phyloP scores from a whole-genome alignment of 2,888 invertebrate genomes.

The Pimpla rufipes region DNA sequence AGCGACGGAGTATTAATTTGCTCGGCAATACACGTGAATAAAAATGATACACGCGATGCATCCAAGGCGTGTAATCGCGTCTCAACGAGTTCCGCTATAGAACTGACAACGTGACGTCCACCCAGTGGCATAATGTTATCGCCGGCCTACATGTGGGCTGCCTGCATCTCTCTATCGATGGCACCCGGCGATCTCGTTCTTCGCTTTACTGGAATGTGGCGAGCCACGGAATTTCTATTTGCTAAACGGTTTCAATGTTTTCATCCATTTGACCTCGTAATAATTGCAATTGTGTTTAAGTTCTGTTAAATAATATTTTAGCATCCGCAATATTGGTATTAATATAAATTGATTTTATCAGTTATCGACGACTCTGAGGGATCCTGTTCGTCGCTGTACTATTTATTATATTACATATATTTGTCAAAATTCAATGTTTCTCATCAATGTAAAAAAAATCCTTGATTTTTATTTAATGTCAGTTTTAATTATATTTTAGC shows the following conservation, averaged over 20 bases:
- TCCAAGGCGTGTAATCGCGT: neutral
- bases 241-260: neutral
- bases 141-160: constrained; percentile 15
- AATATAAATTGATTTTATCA: neutral
- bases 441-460: too few species aligned
- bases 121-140: constrained; percentile 16
- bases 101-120: constrained; percentile 26
- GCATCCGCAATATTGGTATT: neutral
- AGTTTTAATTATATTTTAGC: neutral
- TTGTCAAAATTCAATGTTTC: too few species aligned
- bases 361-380: too few species aligned
- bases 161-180: constrained; percentile 24
- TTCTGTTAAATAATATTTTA: neutral
- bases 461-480: too few species aligned
- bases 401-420: too few species aligned
- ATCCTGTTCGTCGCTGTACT: too few species aligned
- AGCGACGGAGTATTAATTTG: constrained; percentile 14
- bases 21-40: neutral
- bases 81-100: constrained; percentile 31
- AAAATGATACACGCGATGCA: neutral
- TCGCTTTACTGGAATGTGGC: neutral
- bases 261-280: neutral
- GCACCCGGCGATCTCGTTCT: constrained; percentile 5
- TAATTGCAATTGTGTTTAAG: too few species aligned
- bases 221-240: neutral